phyloP scores from a whole-genome alignment of 2,113 vertebrate genomes.

The Columbina picui region DNA sequence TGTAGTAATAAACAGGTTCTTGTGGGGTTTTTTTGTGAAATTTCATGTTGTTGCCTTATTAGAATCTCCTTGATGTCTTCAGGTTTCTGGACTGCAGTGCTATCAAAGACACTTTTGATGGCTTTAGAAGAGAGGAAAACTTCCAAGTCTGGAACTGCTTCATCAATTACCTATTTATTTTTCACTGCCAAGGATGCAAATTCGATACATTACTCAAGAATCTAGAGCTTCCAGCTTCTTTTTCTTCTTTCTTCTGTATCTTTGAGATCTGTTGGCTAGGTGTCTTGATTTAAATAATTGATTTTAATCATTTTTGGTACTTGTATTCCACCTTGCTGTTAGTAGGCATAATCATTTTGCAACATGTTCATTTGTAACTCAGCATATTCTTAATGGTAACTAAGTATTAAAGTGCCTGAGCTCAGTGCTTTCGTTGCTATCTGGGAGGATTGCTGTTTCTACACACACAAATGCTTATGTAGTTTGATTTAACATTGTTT shows the following conservation, averaged over 20 bases:
- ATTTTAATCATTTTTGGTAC: neutral
- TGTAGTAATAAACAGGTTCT: neutral
- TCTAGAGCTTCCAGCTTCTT: neutral
- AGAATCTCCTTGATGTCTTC: neutral
- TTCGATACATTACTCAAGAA: conserved; percentile 15
- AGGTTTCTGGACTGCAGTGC: neutral
- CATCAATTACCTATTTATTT: conserved; percentile 44
- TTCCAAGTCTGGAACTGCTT: conserved; percentile 24
- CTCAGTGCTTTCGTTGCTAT: neutral
- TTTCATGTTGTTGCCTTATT: neutral
- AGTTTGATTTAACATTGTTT: neutral
- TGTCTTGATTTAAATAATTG: neutral
- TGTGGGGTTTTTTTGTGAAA: neutral
- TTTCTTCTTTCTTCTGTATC: neutral
- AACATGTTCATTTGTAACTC: neutral
- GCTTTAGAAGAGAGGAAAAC: conserved; percentile 30
- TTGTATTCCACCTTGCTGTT: neutral
- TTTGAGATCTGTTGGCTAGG: neutral
- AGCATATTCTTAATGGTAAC: neutral
- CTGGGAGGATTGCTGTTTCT: neutral
- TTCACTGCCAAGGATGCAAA: conserved; percentile 12
- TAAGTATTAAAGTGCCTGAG: neutral
- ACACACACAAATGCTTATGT: neutral
- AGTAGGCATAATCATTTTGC: neutral
- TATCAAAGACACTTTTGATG: conserved; percentile 48